Evolutionary conservation across 2,888 invertebrate genomes (phyloP).

Genomic region (Punctoribates punctum): DNA sequence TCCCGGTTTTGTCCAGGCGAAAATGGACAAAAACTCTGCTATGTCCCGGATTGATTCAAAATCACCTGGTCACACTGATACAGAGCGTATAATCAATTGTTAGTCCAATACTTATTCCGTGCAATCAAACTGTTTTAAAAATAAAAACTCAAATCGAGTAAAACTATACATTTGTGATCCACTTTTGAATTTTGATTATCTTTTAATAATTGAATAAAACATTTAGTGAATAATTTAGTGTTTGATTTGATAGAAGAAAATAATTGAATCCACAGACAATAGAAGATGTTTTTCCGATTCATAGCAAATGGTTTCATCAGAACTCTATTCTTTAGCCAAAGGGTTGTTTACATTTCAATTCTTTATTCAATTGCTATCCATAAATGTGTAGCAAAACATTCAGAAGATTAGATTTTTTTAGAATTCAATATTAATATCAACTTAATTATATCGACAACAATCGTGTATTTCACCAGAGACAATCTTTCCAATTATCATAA

Average conservation of each 20-base stretch:
- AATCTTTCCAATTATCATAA: no score
- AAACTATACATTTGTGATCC: background rate
- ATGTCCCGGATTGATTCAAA: no score
- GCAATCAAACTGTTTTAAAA: conserved; percentile 16
- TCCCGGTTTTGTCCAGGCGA: no score
- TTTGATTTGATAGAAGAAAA: background rate
- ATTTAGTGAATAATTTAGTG: conserved; percentile 31
- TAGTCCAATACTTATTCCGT: background rate
- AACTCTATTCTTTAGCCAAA: no score
- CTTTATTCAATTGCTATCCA: background rate
- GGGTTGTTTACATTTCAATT: conserved; percentile 6
- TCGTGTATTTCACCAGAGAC: no score
- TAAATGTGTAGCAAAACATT: conserved; percentile 11
- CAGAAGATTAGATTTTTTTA: background rate
- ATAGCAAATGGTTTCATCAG: background rate
- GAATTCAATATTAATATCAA: background rate
- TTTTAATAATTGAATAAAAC: conserved; percentile 35
- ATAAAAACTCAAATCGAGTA: conserved; percentile 7
- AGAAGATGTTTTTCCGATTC: conserved; percentile 2
- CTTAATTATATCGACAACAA: no score
- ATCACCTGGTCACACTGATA: no score
- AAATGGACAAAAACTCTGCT: no score
- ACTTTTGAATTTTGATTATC: conserved; percentile 30
- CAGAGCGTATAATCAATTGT: conserved; percentile 25
- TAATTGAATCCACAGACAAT: background rate